These are phyloP conservation scores for Arrhopalites spinosus DNA, from an alignment of 2,888 invertebrate species.

Conservation along the genomic window DNA sequence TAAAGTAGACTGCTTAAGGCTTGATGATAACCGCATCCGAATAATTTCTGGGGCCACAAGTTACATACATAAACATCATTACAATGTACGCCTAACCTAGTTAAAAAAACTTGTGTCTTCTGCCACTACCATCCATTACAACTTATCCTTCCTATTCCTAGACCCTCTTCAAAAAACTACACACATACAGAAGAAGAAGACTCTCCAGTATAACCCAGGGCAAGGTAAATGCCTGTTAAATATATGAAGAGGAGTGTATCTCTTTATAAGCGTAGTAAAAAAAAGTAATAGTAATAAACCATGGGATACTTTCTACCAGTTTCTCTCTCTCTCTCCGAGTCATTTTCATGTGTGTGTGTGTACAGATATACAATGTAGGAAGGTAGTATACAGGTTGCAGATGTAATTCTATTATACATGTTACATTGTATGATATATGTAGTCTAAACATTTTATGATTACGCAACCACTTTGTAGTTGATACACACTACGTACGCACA, in stretches of 20 bases:
- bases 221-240: constrained; percentile 17
- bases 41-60: too few relatives aligned
- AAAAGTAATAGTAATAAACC: constrained; percentile 25
- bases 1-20: not conserved
- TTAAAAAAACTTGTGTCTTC: too few relatives aligned
- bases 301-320: constrained; percentile 25
- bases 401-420: constrained; percentile 1
- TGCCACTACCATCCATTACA: too few relatives aligned
- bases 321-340: not conserved
- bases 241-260: not conserved
- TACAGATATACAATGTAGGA: constrained; percentile 6
- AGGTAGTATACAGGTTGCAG: constrained; percentile 8
- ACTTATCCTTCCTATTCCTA: too few relatives aligned
- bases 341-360: not conserved
- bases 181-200: not conserved
- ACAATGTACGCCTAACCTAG: too few relatives aligned
- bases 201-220: constrained; percentile 19
- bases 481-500: not conserved
- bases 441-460: constrained; percentile 15
- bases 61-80: too few relatives aligned
- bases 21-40: not conserved
- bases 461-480: constrained; percentile 3
- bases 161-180: too few relatives aligned
- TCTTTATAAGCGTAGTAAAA: not conserved
- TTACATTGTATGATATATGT: not conserved